Percentiles rank a stretch among this genome's conserved stretches.
These are phyloP conservation scores for Tylochromis polylepis DNA, from an alignment of 2,113 vertebrate genomes.

Conservation along the genomic window DNA sequence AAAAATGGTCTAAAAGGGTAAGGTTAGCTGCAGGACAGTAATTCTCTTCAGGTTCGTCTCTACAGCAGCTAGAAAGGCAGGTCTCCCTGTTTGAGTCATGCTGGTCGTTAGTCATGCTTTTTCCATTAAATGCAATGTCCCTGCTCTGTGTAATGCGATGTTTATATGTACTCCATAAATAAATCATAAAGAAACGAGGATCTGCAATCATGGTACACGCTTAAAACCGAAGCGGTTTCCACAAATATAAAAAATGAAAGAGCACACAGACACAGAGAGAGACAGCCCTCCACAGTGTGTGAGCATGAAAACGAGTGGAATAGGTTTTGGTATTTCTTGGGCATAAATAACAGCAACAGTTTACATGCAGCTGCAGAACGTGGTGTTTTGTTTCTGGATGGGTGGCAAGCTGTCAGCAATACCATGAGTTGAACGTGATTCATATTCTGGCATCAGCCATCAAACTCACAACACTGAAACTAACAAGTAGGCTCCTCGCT, in stretches of 20 bases:
- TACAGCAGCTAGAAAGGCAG: neutral
- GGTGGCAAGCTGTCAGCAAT: constrained; percentile 37
- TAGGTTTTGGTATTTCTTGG: constrained; percentile 3
- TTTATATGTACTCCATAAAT: neutral
- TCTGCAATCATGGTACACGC: neutral
- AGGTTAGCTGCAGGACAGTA: neutral
- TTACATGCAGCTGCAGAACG: constrained; percentile 35
- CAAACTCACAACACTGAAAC: constrained; percentile 23
- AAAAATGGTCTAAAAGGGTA: neutral
- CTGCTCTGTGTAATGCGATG: neutral
- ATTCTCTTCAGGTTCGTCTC: neutral
- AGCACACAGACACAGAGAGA: neutral
- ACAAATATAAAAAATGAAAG: neutral
- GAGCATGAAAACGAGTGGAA: constrained; percentile 23
- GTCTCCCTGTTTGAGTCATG: neutral
- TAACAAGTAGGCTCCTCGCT: constrained; percentile 23
- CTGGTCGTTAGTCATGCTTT: neutral
- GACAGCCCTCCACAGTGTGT: neutral
- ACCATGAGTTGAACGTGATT: constrained; percentile 18
- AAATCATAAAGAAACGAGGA: neutral
- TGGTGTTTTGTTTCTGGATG: constrained; percentile 41
- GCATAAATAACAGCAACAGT: constrained; percentile 29
- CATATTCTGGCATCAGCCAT: constrained; percentile 39
- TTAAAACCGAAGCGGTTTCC: neutral
- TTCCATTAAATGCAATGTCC: neutral